phyloP scores from a whole-genome alignment of 2,113 vertebrate species.

The Lepus americanus region DNA sequence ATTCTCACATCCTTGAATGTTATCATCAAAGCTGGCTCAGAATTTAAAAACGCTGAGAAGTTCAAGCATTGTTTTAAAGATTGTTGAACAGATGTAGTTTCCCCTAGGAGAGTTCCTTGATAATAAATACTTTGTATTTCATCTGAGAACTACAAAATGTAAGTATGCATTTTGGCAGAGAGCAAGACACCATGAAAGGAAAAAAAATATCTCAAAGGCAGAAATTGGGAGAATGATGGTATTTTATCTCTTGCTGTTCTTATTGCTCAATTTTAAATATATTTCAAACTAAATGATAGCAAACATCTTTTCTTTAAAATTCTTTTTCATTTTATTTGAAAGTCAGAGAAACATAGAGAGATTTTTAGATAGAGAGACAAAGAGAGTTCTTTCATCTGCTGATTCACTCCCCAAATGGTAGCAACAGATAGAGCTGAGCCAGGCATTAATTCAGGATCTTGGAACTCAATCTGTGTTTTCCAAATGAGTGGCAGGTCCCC shows the following conservation, averaged over 20 bases:
- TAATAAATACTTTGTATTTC: constrained; percentile 72
- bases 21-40: constrained; percentile 71
- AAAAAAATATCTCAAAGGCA: not conserved
- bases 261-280: not conserved
- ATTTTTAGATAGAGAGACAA: no score
- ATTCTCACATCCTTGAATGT: constrained; percentile 70
- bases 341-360: no score
- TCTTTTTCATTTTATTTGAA: no score
- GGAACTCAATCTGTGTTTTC: no score
- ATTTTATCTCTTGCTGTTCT: not conserved
- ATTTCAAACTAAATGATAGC: not conserved
- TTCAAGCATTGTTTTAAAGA: constrained; percentile 80
- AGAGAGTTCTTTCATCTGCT: no score
- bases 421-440: no score
- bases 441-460: no score
- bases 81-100: constrained; percentile 72
- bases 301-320: not conserved
- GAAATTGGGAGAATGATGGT: not conserved
- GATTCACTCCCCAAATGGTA: no score
- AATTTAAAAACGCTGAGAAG: constrained; percentile 73
- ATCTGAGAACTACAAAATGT: constrained; percentile 51
- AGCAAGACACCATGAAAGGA: constrained; percentile 24
- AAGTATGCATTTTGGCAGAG: constrained; percentile 41
- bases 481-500: no score
- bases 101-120: constrained; percentile 60